These are phyloP conservation scores for Lemur catta DNA, from an alignment of 2,797 vertebrate genomes.

Conservation along the genomic window DNA sequence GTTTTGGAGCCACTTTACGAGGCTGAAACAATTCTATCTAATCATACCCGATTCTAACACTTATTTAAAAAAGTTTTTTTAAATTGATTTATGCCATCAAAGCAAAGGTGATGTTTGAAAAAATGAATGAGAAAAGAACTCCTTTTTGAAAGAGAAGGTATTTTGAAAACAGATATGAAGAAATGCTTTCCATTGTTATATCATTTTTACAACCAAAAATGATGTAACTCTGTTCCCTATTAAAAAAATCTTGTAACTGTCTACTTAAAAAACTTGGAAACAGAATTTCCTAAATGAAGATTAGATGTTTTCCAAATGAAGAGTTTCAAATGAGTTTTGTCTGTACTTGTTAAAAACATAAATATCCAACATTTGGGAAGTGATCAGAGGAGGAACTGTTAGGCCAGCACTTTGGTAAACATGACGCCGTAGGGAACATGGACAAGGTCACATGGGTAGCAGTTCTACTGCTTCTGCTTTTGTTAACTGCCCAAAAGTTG, in stretches of 20 bases:
- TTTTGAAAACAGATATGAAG: not conserved
- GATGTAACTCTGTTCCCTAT: not conserved
- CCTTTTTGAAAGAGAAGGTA: not conserved
- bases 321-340: not conserved
- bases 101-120: not conserved
- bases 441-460: not conserved
- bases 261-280: not conserved
- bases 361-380: not conserved
- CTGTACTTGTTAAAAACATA: not conserved
- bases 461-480: not conserved
- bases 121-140: not conserved
- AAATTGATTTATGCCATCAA: not conserved
- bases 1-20: not conserved
- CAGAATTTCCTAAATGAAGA: slow-evolving; percentile 8
- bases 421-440: not conserved
- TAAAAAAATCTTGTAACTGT: not conserved
- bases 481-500: not conserved
- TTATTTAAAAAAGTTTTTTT: not conserved
- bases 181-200: not conserved
- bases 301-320: not conserved
- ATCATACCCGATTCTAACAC: not conserved
- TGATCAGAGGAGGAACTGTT: not conserved
- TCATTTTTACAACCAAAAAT: not conserved
- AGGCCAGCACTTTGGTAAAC: not conserved
- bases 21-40: not conserved